Evolutionary conservation across 2,888 invertebrate species (phyloP).

Genomic region (Polyommatus icarus): DNA sequence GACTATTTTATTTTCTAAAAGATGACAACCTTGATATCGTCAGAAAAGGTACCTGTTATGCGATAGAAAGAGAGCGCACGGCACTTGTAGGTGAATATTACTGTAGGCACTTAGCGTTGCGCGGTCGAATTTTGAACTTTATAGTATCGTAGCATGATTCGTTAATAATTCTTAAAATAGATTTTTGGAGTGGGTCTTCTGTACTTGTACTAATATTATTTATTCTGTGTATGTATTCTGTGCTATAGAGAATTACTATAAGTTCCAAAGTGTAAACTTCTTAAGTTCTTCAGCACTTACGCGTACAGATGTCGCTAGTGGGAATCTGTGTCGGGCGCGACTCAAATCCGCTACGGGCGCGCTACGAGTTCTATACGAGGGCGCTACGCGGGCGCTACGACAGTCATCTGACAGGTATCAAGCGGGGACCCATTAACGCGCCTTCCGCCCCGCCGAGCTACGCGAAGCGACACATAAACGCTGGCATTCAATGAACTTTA

Average conservation of each 20-base stretch:
- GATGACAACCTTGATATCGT: too few relatives aligned
- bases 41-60: too few relatives aligned
- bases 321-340: constrained; percentile 45
- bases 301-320: constrained; percentile 34
- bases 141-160: too few relatives aligned
- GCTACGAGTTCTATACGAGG: constrained; percentile 42
- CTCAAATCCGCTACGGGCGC: constrained; percentile 49
- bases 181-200: too few relatives aligned
- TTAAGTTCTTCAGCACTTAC: background rate
- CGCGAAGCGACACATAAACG: constrained; percentile 46
- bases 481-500: constrained; percentile 34
- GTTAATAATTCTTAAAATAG: too few relatives aligned
- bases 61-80: too few relatives aligned
- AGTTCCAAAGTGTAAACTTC: background rate
- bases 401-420: constrained; percentile 70
- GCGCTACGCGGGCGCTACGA: constrained; percentile 43
- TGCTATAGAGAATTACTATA: background rate
- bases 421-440: constrained; percentile 63
- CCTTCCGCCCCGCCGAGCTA: constrained; percentile 52
- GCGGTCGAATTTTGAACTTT: too few relatives aligned
- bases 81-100: too few relatives aligned
- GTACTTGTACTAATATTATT: too few relatives aligned
- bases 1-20: too few relatives aligned
- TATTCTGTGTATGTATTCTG: too few relatives aligned
- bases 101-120: too few relatives aligned